Base-by-base conservation (phyloP, 2,797 vertebrate genomes). In the Hafferia zeledoni region DNA sequence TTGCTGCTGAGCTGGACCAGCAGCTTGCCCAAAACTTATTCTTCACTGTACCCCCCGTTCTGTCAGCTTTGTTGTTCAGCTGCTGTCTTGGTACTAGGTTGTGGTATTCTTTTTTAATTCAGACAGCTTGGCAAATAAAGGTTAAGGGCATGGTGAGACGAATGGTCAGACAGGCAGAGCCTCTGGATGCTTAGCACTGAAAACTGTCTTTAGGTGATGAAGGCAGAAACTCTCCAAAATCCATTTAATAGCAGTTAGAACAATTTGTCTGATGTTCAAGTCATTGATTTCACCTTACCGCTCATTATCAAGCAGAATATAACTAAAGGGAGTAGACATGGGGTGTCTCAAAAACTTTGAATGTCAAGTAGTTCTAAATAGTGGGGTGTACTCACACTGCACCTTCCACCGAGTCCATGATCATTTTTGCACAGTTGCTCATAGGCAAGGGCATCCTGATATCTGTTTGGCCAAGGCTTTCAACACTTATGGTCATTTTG, bases 1-100 rank as follows among this genome's bases (percentile, higher is more conserved):
- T 93, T 89, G 35, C 76, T 83, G 68, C 57, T 78, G 64, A 83
- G 37, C n/a, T 89, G 49, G 72, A 94, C 55, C 35, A 93, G 64
- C 61, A 77, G 46, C 19, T 49, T 94, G 53, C 33, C 22, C 50
- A 33, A 85, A 84, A 67, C 35, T 37, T 31, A 33, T 87, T 82
- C 44, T 63, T 87, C 41, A 18, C n/a, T 35, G 18, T 63, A 69
- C 33, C 55, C 10, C 11, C 47, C 35, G 47, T 82, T 89, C 35
- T 52, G 20, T 46, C 37, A 74, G 30, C 39, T 90, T 63, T 67
- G 33, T 35, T 82, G 25, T 77, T 92, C 80, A 87, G 33, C 37
- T 87, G 31, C 63, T 67, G 4, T 33, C 44, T 74, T 68, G 46
- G 10, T 77, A 60, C 56, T 56, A 59, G 12, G 6, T n/a, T 84